Evolutionary conservation across 2,113 vertebrate genomes (phyloP), one percentile per base, ranked within the genome.

Genomic region (Larimichthys crocea): DNA sequence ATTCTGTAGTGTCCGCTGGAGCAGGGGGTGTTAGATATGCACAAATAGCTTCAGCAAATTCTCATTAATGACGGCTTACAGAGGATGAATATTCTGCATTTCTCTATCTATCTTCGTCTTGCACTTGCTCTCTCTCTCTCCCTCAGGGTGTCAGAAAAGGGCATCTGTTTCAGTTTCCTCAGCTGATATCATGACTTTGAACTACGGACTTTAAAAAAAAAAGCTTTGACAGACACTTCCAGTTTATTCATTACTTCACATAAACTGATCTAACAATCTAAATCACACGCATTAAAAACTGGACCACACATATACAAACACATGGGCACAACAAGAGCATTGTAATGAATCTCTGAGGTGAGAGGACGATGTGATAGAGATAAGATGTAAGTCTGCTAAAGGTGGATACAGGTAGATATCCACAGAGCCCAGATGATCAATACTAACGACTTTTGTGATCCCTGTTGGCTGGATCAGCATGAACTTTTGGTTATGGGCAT

Each of bases 21-120:
- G 86, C 68, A 72, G 29, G 17, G 82, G 56, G 80, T 60, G 61
- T 87, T 75, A 84, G 79, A 87, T 85, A 53, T 74, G 83, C 8
- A 0, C 77, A 88, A 85, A 88, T 35, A 70, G 81, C 79, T 73
- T 76, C 31, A 68, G 74, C 56, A 75, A 80, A 88, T 78, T 86
- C 76, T 88, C 79, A 90, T 92, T 88, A 90, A 83, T 60, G 83
- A 70, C 53, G 79, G 82, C 82, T 93, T 79, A 82, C 20, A 79
- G 80, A 65, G 52, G 76, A 80, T 61, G 56, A 79, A 86, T 88
- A 77, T 76, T 85, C 74, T 73, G 75, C 74, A 74, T 79, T 69
- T 85, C 48, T 50, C 52, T n/a, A 5, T 80, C 80, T 63, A 11
- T 44, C 50, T 67, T 26, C n/a, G n/a, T 63, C 66, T 64, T 8